These are phyloP conservation scores for Enteromius paludinosus DNA, from an alignment of 2,797 vertebrate species.

Conservation along the genomic window DNA sequence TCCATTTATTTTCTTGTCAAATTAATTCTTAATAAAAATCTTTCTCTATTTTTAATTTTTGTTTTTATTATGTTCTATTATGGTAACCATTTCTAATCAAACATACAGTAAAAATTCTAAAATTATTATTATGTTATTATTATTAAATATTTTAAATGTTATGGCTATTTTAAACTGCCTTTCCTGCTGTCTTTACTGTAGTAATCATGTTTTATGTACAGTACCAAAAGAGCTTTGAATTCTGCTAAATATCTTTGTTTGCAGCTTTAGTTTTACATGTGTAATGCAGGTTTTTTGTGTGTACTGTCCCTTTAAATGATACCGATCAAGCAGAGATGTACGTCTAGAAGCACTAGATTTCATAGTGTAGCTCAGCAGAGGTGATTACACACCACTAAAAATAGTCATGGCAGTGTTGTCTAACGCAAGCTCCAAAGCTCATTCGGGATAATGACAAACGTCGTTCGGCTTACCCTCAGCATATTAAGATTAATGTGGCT, in stretches of 20 bases:
- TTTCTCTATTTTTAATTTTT: no score
- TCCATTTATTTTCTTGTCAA: not conserved
- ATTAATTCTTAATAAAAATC: no score
- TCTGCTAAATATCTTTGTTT: not conserved
- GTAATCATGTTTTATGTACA: no score
- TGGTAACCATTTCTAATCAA: no score
- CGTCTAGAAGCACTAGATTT: conserved; percentile 22
- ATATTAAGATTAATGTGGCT: conserved; percentile 29
- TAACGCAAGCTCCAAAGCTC: not conserved
- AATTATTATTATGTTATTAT: no score
- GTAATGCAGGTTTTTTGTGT: not conserved
- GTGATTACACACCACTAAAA: conserved; percentile 47
- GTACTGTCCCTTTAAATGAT: not conserved
- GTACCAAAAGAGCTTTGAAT: not conserved
- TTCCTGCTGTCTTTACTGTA: no score
- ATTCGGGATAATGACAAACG: conserved; percentile 26
- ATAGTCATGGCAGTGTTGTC: conserved; percentile 30
- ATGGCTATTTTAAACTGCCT: no score
- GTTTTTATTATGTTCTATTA: no score
- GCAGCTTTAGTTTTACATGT: not conserved
- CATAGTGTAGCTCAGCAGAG: conserved; percentile 37
- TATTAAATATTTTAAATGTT: no score
- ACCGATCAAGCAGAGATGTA: not conserved
- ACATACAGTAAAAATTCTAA: not conserved
- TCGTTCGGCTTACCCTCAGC: conserved; percentile 3